Evolutionary conservation across 2,113 vertebrate species (phyloP), one percentile per base, ranked within the genome.

Genomic region (Strigops habroptila): DNA sequence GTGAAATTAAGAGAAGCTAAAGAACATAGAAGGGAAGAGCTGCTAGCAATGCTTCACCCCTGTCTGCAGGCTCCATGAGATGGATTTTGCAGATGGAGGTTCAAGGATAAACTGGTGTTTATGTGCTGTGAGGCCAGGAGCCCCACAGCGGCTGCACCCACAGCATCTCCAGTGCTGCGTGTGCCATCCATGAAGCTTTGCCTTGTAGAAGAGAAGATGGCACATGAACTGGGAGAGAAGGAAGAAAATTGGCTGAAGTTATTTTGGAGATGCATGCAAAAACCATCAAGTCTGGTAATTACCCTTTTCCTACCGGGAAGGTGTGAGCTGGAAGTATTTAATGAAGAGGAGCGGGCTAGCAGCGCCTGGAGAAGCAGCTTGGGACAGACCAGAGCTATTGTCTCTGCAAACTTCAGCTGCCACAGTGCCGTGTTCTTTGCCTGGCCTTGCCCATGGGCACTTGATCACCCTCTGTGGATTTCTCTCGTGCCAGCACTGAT

Each of bases 161-260:
- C 0, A 0, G 10, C 31, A 12, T 7, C 49, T 18, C 44, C 28
- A 41, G 31, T 19, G 10, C 51, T 2, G 1, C 9, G 33, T 2
- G 3, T 46, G 60, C 39, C 5, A 0, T 33, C 27, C 49, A 31
- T 64, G 12, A 23, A 77, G 35, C 53, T 77, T 53, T 51, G 59
- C 31, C 31, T 18, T 33, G 9, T 43, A 31, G 30, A 67, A 77
- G 19, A 68, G 35, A 65, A 57, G 7, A 0, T 48, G 43, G 23
- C 30, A 59, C 28, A 25, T 2, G 10, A 27, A 67, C 10, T 28
- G 21, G 24, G 35, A 90, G 37, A 12, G 44, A 48, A 76, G 55
- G 73, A 85, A 41, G 39, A 92, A 73, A 74, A 73, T 6, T 69
- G n/a, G n/a, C 60, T 73, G 49, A 51, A 57, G 27, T 33, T 92